phyloP scores from a whole-genome alignment of 2,113 vertebrate species.

The Sapayoa aenigma region DNA sequence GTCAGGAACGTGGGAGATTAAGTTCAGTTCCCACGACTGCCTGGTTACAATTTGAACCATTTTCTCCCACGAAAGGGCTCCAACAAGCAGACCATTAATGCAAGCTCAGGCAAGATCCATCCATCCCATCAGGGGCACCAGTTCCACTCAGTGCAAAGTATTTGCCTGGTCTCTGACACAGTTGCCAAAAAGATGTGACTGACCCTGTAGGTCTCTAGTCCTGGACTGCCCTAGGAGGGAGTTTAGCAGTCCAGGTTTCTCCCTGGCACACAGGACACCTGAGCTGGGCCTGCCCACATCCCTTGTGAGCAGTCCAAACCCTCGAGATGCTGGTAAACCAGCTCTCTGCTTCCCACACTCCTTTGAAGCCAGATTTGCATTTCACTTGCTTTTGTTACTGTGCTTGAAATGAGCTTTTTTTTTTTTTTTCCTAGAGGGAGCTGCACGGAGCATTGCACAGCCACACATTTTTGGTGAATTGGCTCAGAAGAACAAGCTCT shows the following conservation, averaged over 20 bases:
- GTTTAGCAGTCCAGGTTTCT: background rate
- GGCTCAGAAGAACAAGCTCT: background rate
- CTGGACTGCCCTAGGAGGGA: background rate
- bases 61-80: background rate
- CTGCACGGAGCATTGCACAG: background rate
- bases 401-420: background rate
- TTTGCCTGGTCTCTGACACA: background rate
- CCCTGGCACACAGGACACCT: background rate
- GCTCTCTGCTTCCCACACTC: background rate
- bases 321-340: background rate
- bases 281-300: background rate
- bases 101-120: background rate
- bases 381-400: constrained; percentile 18
- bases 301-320: background rate
- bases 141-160: background rate
- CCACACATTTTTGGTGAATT: background rate
- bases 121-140: background rate
- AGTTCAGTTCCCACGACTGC: background rate
- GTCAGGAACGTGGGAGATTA: background rate
- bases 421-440: background rate
- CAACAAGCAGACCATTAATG: background rate
- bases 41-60: background rate
- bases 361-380: constrained; percentile 42
- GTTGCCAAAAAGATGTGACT: background rate
- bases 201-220: background rate